Evolutionary conservation across 2,888 invertebrate genomes (phyloP).

Genomic region (Trissolcus brochymenae): DNA sequence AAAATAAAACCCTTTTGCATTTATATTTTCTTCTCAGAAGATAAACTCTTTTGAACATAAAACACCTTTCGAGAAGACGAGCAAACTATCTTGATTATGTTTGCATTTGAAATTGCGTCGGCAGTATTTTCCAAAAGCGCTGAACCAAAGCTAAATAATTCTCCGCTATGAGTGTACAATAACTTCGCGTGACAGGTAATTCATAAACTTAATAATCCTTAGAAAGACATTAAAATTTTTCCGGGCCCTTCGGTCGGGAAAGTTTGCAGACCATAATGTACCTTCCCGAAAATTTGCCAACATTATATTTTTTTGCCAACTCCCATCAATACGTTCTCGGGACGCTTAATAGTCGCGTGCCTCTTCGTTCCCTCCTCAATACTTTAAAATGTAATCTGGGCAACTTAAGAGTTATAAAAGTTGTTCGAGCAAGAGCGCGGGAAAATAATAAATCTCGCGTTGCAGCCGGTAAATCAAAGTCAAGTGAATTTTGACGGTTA

Average conservation of each 20-base stretch:
- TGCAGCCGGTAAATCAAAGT: constrained; percentile 50
- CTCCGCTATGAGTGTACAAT: background rate
- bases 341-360: constrained; percentile 31
- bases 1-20: no score
- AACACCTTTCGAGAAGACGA: no score
- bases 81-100: no score
- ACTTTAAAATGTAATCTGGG: constrained; percentile 36
- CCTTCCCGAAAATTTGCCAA: constrained; percentile 11
- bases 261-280: constrained; percentile 23
- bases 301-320: constrained; percentile 3
- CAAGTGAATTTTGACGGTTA: constrained; percentile 51
- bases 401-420: constrained; percentile 36
- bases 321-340: constrained; percentile 29
- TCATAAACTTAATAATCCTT: constrained; percentile 28
- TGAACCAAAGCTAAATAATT: constrained; percentile 1
- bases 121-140: background rate
- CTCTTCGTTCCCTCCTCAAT: constrained; percentile 11
- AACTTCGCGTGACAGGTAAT: constrained; percentile 14
- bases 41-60: no score
- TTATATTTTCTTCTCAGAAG: no score
- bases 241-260: background rate
- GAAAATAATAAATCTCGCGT: constrained; percentile 43
- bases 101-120: no score
- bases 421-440: constrained; percentile 25
- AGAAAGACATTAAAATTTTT: constrained; percentile 17